Evolutionary conservation across 2,888 invertebrate genomes (phyloP).

Genomic region (Apodemia mormo): DNA sequence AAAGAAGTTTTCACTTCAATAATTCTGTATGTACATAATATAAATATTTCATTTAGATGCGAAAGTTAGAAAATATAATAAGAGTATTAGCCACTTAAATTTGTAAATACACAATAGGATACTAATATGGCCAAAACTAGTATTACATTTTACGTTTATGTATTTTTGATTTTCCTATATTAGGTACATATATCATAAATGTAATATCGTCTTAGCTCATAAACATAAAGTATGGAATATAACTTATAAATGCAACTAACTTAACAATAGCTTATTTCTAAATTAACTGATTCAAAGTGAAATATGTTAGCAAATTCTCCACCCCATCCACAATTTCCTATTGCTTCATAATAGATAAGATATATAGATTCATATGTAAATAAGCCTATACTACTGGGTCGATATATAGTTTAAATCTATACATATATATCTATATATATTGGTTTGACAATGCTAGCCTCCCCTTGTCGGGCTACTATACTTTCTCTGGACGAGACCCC

Average conservation of each 20-base stretch:
- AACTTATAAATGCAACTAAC: neutral
- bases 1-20: too few species aligned
- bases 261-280: neutral
- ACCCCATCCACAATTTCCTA: constrained; percentile 73
- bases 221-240: neutral
- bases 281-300: constrained; percentile 44
- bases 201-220: too few species aligned
- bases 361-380: constrained; percentile 76
- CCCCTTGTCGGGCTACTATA: constrained; percentile 80
- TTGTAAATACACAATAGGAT: too few species aligned
- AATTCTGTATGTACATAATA: too few species aligned
- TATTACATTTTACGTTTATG: too few species aligned
- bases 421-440: constrained; percentile 75
- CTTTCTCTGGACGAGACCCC: constrained; percentile 80
- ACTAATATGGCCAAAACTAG: too few species aligned
- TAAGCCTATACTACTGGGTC: constrained; percentile 69
- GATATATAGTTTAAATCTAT: constrained; percentile 81
- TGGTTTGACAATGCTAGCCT: constrained; percentile 80
- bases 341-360: constrained; percentile 79
- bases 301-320: constrained; percentile 68
- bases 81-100: too few species aligned
- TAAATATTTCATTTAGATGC: too few species aligned
- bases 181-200: too few species aligned
- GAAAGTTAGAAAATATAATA: too few species aligned
- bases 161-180: too few species aligned